These are phyloP conservation scores for Charina bottae DNA, from an alignment of 2,113 vertebrate genomes.

Conservation along the genomic window DNA sequence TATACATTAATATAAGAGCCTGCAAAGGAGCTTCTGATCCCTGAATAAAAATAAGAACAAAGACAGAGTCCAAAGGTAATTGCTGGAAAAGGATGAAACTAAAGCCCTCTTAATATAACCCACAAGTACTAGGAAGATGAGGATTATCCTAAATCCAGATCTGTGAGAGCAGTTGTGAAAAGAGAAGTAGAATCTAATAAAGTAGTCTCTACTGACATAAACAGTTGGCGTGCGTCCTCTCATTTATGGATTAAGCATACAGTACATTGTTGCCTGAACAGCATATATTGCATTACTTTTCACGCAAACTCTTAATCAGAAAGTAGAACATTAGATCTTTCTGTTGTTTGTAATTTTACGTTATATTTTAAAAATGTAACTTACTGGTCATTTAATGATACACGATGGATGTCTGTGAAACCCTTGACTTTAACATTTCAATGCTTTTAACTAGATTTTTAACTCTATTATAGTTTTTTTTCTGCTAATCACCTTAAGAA, in stretches of 20 bases:
- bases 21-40: slow-evolving; percentile 85
- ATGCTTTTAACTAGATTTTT: background rate
- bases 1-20: slow-evolving; percentile 88
- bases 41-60: slow-evolving; percentile 66
- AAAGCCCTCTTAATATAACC: background rate
- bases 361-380: background rate
- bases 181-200: background rate
- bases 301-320: background rate
- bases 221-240: background rate
- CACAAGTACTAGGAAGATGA: background rate
- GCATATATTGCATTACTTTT: background rate
- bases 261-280: background rate
- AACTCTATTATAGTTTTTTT: background rate
- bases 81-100: background rate
- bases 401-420: background rate
- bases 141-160: background rate
- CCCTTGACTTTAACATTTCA: background rate
- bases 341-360: background rate
- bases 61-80: background rate
- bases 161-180: background rate
- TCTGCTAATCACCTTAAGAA: background rate
- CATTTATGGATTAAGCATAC: background rate
- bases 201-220: background rate
- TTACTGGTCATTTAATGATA: background rate
- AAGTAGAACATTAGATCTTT: background rate